Percentiles rank a stretch among this genome's conserved stretches.
These are phyloP conservation scores for Myotis lucifugus DNA, from an alignment of 2,113 vertebrate species.

Conservation along the genomic window DNA sequence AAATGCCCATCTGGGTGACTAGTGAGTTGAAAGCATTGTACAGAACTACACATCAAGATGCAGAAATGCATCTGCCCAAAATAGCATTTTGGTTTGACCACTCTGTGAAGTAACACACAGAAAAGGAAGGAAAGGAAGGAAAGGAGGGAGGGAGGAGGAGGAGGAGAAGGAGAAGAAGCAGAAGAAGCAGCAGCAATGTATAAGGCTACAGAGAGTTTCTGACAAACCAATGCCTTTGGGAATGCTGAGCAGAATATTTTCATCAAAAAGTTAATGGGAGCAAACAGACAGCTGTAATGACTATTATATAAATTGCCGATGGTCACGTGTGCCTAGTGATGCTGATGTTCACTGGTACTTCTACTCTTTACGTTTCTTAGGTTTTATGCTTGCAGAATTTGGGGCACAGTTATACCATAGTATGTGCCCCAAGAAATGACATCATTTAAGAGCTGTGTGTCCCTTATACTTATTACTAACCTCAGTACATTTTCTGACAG, in stretches of 20 bases:
- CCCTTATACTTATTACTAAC: too few species aligned
- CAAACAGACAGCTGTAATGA: not conserved
- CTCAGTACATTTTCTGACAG: not conserved
- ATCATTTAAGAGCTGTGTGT: not conserved
- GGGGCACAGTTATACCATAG: not conserved
- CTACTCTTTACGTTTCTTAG: not conserved
- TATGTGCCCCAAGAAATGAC: not conserved
- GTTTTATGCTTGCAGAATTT: not conserved
- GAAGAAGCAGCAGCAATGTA: rapidly evolving
- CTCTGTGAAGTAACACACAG: not conserved
- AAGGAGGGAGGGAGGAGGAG: too few species aligned
- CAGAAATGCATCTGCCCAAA: not conserved
- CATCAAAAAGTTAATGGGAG: not conserved
- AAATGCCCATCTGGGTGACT: rapidly evolving
- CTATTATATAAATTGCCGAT: not conserved
- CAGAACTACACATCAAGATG: not conserved
- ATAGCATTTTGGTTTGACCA: not conserved
- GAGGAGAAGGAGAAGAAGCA: too few species aligned
- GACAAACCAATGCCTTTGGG: not conserved
- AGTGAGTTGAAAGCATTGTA: not conserved
- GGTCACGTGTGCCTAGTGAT: rapidly evolving
- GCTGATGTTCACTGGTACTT: too few species aligned
- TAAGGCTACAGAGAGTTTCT: not conserved
- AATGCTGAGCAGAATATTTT: not conserved
- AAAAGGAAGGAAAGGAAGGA: not conserved